Conservation (phyloP, 2,797 vertebrate genomes). For the Anas flavirostris region DNA sequence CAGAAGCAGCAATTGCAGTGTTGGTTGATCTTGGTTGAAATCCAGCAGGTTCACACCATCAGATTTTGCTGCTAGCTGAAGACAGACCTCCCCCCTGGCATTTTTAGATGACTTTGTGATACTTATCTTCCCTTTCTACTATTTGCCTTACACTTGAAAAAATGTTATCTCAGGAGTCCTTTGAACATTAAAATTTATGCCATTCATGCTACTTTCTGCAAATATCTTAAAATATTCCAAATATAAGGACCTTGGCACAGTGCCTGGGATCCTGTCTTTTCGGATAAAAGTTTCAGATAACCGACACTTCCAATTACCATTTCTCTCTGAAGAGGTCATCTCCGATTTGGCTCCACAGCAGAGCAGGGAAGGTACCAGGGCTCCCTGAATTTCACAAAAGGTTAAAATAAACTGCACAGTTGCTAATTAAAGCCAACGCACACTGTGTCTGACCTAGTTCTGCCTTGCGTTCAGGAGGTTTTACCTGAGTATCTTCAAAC, state of each 20-base stretch:
- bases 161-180: conserved; percentile 47
- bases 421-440: conserved; percentile 48
- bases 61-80: background rate
- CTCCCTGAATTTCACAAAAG: conserved; percentile 54
- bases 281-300: conserved; percentile 69
- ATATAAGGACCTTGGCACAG: conserved; percentile 59
- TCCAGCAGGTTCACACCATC: background rate
- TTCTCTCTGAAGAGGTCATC: conserved; percentile 70
- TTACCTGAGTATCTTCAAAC: conserved; percentile 19
- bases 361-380: background rate
- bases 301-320: conserved; percentile 74
- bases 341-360: conserved; percentile 25
- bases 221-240: conserved; percentile 68
- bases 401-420: conserved; percentile 3
- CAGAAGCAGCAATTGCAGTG: background rate
- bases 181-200: conserved; percentile 65
- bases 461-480: conserved; percentile 46
- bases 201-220: conserved; percentile 41
- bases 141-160: conserved; percentile 32
- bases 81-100: background rate
- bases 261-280: conserved; percentile 66
- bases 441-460: conserved; percentile 60
- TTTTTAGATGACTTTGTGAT: conserved; percentile 44
- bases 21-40: background rate
- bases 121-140: conserved; percentile 53